Conservation (phyloP, 2,113 vertebrate species). For the Noturus placidus region DNA sequence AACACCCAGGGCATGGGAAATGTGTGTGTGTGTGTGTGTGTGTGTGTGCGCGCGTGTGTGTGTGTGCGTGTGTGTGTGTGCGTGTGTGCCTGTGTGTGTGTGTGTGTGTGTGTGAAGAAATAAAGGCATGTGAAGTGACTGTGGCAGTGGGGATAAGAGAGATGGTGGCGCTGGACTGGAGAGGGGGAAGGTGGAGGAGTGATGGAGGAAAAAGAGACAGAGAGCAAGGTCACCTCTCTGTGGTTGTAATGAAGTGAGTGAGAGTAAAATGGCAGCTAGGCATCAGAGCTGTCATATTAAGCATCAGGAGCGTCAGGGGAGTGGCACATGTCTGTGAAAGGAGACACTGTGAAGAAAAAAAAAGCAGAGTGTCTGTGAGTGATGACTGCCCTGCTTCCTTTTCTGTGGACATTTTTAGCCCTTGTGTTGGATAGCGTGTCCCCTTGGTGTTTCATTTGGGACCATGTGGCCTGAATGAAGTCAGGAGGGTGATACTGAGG, state of each 20-base stretch:
- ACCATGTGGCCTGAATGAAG: neutral
- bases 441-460: neutral
- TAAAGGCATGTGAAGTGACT: conserved; percentile 58
- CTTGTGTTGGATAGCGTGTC: conserved; percentile 11
- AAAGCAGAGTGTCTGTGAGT: conserved; percentile 31
- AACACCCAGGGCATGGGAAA: conserved; percentile 61
- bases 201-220: conserved; percentile 53
- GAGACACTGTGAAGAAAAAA: conserved; percentile 15
- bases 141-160: conserved; percentile 20
- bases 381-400: conserved; percentile 31
- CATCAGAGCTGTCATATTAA: conserved; percentile 53
- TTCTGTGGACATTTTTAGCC: conserved; percentile 39
- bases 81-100: neutral
- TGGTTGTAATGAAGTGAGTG: conserved; percentile 66
- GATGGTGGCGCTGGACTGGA: neutral
- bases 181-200: conserved; percentile 54
- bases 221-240: conserved; percentile 56
- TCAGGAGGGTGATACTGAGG: conserved; percentile 10
- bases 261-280: conserved; percentile 52
- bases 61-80: neutral
- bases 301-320: conserved; percentile 40
- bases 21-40: neutral
- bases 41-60: neutral
- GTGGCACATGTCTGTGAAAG: conserved; percentile 5
- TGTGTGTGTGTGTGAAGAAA: conserved; percentile 39